phyloP scores from a whole-genome alignment of 2,888 invertebrate species.

The Caenorhabditis sinica region DNA sequence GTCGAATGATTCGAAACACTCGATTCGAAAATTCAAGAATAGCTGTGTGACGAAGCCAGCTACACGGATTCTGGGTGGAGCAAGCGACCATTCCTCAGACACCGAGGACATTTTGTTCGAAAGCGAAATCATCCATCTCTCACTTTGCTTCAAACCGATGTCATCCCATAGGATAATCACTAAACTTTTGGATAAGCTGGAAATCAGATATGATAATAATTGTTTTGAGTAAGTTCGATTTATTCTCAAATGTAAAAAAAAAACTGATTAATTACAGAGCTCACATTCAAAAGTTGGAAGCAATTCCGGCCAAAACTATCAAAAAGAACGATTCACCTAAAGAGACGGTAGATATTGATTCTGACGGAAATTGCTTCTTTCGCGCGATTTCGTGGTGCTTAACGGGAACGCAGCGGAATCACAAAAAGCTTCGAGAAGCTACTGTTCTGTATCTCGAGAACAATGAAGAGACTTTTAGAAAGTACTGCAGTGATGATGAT shows the following conservation, averaged over 20 bases:
- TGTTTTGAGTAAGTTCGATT: neutral
- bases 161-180: neutral
- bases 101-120: neutral
- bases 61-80: neutral
- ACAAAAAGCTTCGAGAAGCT: neutral
- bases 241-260: neutral
- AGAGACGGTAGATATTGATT: neutral
- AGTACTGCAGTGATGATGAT: neutral
- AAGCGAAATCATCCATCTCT: neutral
- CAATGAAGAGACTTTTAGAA: neutral
- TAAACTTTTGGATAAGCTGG: neutral
- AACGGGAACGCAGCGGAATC: constrained; percentile 7
- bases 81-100: neutral
- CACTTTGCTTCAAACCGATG: neutral
- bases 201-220: neutral
- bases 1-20: neutral
- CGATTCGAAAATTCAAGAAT: neutral
- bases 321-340: constrained; percentile 2
- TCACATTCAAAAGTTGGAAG: neutral
- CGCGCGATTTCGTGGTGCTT: constrained; percentile 45
- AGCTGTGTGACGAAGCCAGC: neutral
- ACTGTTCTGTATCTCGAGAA: constrained; percentile 3
- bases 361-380: constrained; percentile 47
- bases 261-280: neutral
- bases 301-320: neutral